Conservation (phyloP, 2,113 vertebrate species). For the Lampris incognitus region DNA sequence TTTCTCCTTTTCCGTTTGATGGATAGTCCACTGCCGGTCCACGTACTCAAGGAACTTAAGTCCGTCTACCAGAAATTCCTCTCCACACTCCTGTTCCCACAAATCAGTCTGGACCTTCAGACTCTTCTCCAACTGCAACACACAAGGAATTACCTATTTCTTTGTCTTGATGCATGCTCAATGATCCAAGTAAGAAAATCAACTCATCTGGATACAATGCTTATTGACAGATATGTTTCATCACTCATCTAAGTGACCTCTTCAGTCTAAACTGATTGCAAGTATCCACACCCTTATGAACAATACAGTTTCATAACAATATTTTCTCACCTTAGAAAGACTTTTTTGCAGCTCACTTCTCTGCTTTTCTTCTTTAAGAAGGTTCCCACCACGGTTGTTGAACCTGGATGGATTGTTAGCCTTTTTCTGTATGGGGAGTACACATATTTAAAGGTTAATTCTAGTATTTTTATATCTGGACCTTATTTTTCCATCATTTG, state of each 20-base stretch:
- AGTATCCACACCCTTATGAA: too few relatives aligned
- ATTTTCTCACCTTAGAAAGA: constrained; percentile 86
- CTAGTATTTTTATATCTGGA: too few relatives aligned
- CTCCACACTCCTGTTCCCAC: constrained; percentile 85
- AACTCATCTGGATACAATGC: too few relatives aligned
- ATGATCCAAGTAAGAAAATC: too few relatives aligned
- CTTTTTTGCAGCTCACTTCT: constrained; percentile 90
- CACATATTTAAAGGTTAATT: neutral
- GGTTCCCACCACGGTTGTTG: constrained; percentile 92
- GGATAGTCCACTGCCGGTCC: constrained; percentile 87
- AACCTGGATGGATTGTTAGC: constrained; percentile 90
- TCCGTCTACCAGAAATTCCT: constrained; percentile 86
- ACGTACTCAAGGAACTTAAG: constrained; percentile 90
- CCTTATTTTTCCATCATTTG: too few relatives aligned
- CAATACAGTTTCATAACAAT: neutral
- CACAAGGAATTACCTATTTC: neutral
- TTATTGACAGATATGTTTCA: too few relatives aligned
- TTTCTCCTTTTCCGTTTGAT: constrained; percentile 87
- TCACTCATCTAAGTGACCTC: too few relatives aligned
- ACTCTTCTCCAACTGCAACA: constrained; percentile 88
- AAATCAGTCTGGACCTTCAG: constrained; percentile 84
- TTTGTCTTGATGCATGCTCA: too few relatives aligned
- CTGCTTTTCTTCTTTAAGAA: constrained; percentile 95
- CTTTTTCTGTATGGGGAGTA: constrained; percentile 75
- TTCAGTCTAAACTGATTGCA: too few relatives aligned